Evolutionary conservation across 2,797 vertebrate species (phyloP).

Genomic region (Smutsia gigantea): DNA sequence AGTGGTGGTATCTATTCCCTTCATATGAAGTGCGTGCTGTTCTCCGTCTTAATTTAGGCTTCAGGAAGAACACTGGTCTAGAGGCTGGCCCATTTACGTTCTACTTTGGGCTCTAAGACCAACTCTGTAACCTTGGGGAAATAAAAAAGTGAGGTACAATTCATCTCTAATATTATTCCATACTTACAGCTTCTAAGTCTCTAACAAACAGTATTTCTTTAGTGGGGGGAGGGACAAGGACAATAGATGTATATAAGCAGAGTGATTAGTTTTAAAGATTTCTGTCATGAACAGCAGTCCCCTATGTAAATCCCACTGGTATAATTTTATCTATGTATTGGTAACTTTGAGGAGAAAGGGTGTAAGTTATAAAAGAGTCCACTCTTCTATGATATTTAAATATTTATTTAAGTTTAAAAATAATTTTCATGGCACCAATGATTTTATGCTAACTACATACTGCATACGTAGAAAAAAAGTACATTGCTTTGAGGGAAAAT

Average conservation of each 20-base stretch:
- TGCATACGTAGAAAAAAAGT: slow-evolving; percentile 88
- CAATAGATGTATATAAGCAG: background rate
- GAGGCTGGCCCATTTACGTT: background rate
- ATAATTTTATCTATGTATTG: background rate
- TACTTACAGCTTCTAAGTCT: slow-evolving; percentile 11
- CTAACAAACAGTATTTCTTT: slow-evolving; percentile 8
- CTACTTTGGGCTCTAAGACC: background rate
- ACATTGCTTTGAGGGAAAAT: slow-evolving; percentile 85
- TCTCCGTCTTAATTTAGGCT: background rate
- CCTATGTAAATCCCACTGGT: background rate
- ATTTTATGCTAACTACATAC: slow-evolving; percentile 88
- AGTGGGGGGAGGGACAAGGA: background rate
- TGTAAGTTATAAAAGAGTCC: slow-evolving; percentile 35
- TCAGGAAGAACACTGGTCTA: background rate
- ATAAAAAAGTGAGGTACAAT: slow-evolving; percentile 19
- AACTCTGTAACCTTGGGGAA: slow-evolving; percentile 13
- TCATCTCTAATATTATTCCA: slow-evolving; percentile 23
- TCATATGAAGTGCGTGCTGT: background rate
- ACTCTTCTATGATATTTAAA: slow-evolving; percentile 85
- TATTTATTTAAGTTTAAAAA: slow-evolving; percentile 91
- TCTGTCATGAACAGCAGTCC: background rate
- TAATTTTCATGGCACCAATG: slow-evolving; percentile 90
- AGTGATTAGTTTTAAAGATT: background rate
- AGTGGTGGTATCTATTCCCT: background rate
- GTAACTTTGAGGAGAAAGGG: slow-evolving; percentile 7